A percentile compares a stretch with the other conserved stretches of the same genome.
phyloP scores from a whole-genome alignment of 2,113 vertebrate species.

The Oenanthe oenanthe region DNA sequence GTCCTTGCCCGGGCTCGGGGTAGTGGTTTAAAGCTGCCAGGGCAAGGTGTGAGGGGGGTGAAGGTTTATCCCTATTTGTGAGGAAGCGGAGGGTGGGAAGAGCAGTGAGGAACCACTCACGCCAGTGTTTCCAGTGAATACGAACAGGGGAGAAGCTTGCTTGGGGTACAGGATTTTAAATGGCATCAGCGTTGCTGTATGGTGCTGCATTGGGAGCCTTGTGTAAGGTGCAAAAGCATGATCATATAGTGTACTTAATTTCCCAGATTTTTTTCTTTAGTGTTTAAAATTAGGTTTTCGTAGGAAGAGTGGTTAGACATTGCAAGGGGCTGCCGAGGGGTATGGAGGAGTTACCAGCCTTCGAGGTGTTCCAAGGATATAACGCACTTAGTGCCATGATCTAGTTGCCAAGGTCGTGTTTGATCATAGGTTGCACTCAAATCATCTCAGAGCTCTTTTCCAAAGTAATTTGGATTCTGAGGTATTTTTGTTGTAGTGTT shows the following conservation, averaged over 20 bases:
- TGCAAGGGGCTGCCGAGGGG: not conserved
- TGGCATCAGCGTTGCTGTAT: fast-evolving
- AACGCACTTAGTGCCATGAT: too few relatives aligned
- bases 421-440: not conserved
- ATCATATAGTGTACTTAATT: fast-evolving
- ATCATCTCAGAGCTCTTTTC: fast-evolving
- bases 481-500: fast-evolving
- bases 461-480: too few relatives aligned
- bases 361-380: not conserved
- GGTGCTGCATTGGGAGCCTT: not conserved
- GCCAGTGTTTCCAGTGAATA: not conserved
- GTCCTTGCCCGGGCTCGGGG: not conserved
- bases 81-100: fast-evolving
- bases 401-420: not conserved
- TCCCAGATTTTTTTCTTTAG: fast-evolving
- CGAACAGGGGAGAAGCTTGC: not conserved
- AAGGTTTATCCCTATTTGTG: not conserved
- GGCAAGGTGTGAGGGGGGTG: fast-evolving
- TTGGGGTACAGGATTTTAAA: fast-evolving
- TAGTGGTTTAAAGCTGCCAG: not conserved
- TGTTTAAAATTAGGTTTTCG: fast-evolving
- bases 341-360: fast-evolving
- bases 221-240: too few relatives aligned
- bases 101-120: fast-evolving
- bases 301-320: fast-evolving